These are phyloP conservation scores for Artibeus lituratus DNA, from an alignment of 2,797 vertebrate species.

Conservation along the genomic window DNA sequence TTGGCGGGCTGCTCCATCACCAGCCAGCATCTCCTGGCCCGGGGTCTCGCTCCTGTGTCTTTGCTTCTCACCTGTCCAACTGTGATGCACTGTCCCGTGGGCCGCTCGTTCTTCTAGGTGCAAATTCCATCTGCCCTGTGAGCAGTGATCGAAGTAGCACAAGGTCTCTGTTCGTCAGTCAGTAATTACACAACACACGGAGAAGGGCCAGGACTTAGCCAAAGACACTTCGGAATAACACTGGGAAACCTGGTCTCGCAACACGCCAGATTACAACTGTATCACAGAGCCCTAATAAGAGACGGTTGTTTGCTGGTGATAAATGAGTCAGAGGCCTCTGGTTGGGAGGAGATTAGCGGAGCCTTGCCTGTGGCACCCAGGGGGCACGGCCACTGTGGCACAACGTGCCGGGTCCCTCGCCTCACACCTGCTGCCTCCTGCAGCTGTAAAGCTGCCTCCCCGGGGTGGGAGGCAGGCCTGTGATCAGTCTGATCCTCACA, in stretches of 20 bases:
- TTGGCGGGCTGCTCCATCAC: neutral
- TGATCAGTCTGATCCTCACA: neutral
- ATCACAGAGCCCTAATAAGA: neutral
- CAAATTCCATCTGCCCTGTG: constrained; percentile 3
- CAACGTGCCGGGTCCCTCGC: neutral
- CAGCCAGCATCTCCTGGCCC: neutral
- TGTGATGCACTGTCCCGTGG: neutral
- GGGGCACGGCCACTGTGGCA: neutral
- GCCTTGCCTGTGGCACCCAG: neutral
- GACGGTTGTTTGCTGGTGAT: neutral
- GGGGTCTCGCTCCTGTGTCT: neutral
- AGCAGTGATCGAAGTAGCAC: constrained; percentile 43
- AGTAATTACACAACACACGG: constrained; percentile 20
- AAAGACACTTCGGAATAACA: constrained; percentile 41
- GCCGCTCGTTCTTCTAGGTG: neutral
- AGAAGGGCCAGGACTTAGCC: constrained; percentile 39
- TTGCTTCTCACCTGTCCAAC: neutral
- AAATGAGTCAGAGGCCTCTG: neutral
- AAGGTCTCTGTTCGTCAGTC: constrained; percentile 49
- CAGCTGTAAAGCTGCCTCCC: neutral
- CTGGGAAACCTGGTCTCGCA: neutral
- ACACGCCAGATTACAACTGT: neutral
- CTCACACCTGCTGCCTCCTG: neutral
- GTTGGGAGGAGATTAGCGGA: neutral
- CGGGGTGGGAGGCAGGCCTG: neutral